Evolutionary conservation across 92 coral and sea anemone species (phyloP).

Genomic region (Porites lobata): DNA sequence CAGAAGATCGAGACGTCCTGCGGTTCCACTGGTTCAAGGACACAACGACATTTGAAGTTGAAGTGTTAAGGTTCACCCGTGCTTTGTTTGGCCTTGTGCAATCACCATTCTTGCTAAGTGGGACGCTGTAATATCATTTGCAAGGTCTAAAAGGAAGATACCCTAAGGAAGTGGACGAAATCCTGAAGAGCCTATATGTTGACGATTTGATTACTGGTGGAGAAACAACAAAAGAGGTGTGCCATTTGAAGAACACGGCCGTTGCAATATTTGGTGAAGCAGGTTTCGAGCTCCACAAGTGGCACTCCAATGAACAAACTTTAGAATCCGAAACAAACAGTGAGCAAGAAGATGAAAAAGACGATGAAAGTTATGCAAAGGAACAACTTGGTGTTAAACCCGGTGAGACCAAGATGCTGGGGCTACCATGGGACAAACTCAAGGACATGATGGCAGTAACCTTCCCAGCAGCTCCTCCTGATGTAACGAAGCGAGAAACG

Average conservation of each 20-base stretch:
- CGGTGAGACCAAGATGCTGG: no score
- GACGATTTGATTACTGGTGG: neutral
- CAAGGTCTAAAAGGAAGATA: neutral
- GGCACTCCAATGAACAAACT: neutral
- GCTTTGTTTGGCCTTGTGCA: no score
- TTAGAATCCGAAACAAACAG: no score
- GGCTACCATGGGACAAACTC: no score
- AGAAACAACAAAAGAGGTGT: neutral
- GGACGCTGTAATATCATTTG: neutral
- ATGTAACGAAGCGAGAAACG: no score
- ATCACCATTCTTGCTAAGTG: neutral
- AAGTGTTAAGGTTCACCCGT: neutral
- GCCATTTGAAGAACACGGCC: neutral
- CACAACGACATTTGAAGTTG: neutral
- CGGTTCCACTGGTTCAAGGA: neutral
- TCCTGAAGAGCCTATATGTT: neutral
- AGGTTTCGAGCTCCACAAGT: neutral
- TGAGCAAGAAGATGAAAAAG: no score
- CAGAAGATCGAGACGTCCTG: no score
- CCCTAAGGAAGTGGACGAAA: neutral
- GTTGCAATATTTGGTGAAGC: neutral
- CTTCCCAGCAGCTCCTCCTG: no score
- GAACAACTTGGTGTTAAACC: no score
- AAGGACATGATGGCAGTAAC: no score
- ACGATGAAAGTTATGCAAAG: no score